phyloP scores from a whole-genome alignment of 2,888 invertebrate species.

The Diplazon laetatorius region DNA sequence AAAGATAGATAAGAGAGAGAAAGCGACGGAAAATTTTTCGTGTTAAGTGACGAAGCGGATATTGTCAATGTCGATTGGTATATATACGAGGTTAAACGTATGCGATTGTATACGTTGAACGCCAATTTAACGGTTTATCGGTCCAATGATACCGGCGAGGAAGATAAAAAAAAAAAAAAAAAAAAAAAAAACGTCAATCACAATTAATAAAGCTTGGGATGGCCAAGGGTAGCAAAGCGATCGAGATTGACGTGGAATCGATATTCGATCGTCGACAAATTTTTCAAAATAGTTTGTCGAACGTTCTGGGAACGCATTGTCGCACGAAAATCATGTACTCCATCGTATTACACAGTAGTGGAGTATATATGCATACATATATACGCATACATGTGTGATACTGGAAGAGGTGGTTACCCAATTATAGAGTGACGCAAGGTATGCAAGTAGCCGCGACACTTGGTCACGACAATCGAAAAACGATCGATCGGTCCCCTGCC shows the following conservation, averaged over 20 bases:
- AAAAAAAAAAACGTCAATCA: slow-evolving; percentile 52
- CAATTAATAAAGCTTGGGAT: slow-evolving; percentile 46
- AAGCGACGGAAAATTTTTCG: background rate
- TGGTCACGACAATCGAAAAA: slow-evolving; percentile 38
- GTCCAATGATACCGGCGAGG: slow-evolving; percentile 30
- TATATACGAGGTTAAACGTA: background rate
- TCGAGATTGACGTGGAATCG: slow-evolving; percentile 18
- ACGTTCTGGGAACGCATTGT: background rate
- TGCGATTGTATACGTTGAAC: background rate
- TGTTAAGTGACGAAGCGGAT: background rate
- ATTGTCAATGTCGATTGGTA: background rate
- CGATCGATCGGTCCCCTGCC: slow-evolving; percentile 41
- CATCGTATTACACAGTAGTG: too few relatives aligned
- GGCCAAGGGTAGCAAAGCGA: background rate
- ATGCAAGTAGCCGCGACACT: slow-evolving; percentile 17
- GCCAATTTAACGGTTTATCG: slow-evolving; percentile 32
- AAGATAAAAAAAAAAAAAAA: too few relatives aligned
- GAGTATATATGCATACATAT: background rate
- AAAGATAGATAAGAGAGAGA: slow-evolving; percentile 23
- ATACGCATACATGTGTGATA: background rate
- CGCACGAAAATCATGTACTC: too few relatives aligned
- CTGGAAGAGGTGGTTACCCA: background rate
- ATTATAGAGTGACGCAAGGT: slow-evolving; percentile 13
- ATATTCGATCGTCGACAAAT: slow-evolving; percentile 44
- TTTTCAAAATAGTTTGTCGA: slow-evolving; percentile 35